Conservation (phyloP, 2,113 vertebrate species). For the Onychostruthus taczanowskii region DNA sequence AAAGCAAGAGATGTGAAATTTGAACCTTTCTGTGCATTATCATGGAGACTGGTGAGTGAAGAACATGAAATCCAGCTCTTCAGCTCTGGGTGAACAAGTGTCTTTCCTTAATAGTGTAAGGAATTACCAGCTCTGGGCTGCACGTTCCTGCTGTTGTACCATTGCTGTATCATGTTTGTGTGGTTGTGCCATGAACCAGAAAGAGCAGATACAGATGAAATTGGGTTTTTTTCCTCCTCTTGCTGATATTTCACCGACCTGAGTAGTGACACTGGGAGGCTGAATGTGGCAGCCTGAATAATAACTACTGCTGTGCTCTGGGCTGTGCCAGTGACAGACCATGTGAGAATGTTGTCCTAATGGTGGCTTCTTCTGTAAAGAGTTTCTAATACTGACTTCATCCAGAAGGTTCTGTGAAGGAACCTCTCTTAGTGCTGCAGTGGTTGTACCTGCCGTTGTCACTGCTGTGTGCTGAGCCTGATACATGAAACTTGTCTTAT, state of each 20-base stretch:
- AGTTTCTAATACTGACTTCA: not conserved
- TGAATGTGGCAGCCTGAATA: not conserved
- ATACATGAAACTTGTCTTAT: not conserved
- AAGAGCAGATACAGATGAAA: not conserved
- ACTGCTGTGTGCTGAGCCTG: not conserved
- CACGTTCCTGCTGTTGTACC: not conserved
- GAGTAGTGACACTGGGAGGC: not conserved
- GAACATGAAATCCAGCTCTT: not conserved
- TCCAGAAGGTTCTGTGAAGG: not conserved
- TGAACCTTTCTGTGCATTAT: not conserved
- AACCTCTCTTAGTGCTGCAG: not conserved
- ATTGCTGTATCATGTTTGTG: not conserved
- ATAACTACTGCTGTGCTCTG: not conserved
- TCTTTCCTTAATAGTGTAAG: not conserved
- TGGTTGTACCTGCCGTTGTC: not conserved
- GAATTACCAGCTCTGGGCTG: not conserved
- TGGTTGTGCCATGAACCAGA: not conserved
- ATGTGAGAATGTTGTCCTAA: not conserved
- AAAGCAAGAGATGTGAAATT: not conserved
- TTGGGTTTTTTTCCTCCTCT: not conserved
- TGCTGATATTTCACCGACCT: not conserved
- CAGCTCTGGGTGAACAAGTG: not conserved
- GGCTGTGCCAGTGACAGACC: not conserved
- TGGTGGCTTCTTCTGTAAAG: not conserved
- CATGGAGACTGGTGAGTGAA: not conserved